Evolutionary conservation across 2,797 vertebrate species (phyloP), one percentile per base, ranked within the genome.

Genomic region (Dendrocincla fuliginosa): DNA sequence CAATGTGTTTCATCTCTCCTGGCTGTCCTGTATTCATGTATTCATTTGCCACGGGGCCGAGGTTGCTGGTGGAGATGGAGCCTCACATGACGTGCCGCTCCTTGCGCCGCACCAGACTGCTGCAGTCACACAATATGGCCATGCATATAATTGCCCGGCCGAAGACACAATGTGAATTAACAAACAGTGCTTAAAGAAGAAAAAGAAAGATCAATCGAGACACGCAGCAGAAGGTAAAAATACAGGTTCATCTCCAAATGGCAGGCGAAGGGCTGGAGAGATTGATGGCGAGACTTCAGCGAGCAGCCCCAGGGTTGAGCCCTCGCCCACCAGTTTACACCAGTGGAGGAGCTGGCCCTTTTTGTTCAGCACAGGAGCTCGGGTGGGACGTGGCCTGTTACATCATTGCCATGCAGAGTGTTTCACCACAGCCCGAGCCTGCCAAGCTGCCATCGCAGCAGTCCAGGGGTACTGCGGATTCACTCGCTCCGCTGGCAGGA

Each of bases 101-200:
- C 86, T 84, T 78, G 89, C 12, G 33, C 55, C 22, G 35, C 87
- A 78, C 79, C 82, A 90, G 79, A 86, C 95, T 87, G 81, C 80
- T 77, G 88, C 95, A 77, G 87, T 92, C 95, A 90, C 96, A 96
- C 92, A 94, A 93, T 86, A 92, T 96, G 89, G 95, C 96, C 96
- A 87, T 46, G 83, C 84, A 90, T 95, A 90, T 95, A 88, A 94
- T 71, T 86, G 91, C 60, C 81, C 60, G 30, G 81, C 84, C 77
- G 95, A 44, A 69, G 85, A 79, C 90, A 50, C 89, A 52, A 76
- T 13, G n/a, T 75, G 96, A 97, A 94, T 86, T 96, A 85, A 89
- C 96, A 97, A 97, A 96, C 35, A 80, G 91, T 9, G 78, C 55
- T 76, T 27, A 1, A 32, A 9, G 57, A 95, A 95, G 96, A 27